Percentiles rank a stretch among this genome's conserved stretches.
phyloP scores from a whole-genome alignment of 64 coral and sea anemone species.

The Porites lutea region DNA sequence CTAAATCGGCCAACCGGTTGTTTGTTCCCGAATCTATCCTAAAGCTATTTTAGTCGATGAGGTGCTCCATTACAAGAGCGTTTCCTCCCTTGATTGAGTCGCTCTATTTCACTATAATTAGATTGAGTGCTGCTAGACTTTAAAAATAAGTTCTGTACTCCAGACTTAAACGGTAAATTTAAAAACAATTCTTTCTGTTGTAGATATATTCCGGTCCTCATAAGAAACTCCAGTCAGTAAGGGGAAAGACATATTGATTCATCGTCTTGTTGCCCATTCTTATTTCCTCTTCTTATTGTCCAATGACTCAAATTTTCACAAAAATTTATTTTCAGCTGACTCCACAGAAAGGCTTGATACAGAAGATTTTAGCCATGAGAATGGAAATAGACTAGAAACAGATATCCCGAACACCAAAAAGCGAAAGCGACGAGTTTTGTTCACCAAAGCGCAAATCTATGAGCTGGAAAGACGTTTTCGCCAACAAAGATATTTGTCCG shows the following conservation, averaged over 20 bases:
- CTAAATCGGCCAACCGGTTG: background rate
- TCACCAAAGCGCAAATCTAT: constrained; percentile 81
- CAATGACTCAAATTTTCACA: background rate
- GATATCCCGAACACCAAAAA: constrained; percentile 62
- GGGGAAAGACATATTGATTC: background rate
- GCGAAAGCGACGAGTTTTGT: constrained; percentile 73
- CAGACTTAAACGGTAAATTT: too few species aligned
- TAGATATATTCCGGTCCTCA: background rate
- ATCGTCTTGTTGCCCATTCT: background rate
- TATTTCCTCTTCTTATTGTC: background rate
- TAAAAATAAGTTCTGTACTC: too few species aligned
- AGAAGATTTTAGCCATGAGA: constrained; percentile 19
- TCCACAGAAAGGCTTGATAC: constrained; percentile 38
- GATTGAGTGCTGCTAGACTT: too few species aligned
- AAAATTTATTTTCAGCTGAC: constrained; percentile 8
- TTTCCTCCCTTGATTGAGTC: background rate
- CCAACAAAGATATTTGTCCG: constrained; percentile 75
- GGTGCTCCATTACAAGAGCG: background rate
- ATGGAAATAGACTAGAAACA: constrained; percentile 14
- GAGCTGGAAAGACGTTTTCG: constrained; percentile 85
- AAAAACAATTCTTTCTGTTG: background rate
- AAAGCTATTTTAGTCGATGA: background rate
- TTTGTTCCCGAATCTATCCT: background rate
- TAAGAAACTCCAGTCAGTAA: too few species aligned
- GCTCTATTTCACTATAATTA: too few species aligned